Percentiles rank a stretch among this genome's conserved stretches.
Conservation (phyloP, 2,113 vertebrate species). For the Atrichornis clamosus region DNA sequence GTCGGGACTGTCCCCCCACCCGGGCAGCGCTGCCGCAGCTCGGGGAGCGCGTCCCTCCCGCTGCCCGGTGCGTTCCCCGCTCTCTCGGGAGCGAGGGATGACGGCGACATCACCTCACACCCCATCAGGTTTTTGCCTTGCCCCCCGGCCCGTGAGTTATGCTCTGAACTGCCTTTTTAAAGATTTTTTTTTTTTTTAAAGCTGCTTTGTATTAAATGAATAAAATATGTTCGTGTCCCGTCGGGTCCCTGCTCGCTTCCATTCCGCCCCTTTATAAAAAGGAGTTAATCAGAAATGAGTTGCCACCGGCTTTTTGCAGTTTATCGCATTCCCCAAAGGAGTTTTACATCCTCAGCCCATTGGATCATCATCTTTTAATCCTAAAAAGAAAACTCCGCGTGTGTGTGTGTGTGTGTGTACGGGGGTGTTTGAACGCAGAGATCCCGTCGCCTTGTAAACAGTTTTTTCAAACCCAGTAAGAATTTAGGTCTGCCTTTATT, state of each 20-base stretch:
- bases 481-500: not conserved
- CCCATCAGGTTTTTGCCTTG: conserved; percentile 3
- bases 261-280: not conserved
- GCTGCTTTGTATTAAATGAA: conserved; percentile 63
- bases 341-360: not conserved
- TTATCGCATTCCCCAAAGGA: not conserved
- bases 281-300: not conserved
- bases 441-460: not conserved
- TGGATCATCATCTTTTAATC: not conserved
- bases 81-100: not conserved
- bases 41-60: not conserved
- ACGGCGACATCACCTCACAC: conserved; percentile 55
- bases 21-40: not conserved
- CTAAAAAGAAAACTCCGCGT: not conserved
- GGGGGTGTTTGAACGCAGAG: not conserved
- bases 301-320: conserved; percentile 4
- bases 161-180: not conserved
- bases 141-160: not conserved
- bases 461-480: not conserved
- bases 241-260: conserved; percentile 27
- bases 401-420: no score
- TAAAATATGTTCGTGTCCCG: conserved; percentile 50
- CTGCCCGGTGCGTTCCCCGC: not conserved
- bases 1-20: not conserved
- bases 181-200: not conserved